Evolutionary conservation across 35 echinoderm and acorn worm species (phyloP), one percentile per base, ranked within the genome.

Genomic region (Chiridota heheva): DNA sequence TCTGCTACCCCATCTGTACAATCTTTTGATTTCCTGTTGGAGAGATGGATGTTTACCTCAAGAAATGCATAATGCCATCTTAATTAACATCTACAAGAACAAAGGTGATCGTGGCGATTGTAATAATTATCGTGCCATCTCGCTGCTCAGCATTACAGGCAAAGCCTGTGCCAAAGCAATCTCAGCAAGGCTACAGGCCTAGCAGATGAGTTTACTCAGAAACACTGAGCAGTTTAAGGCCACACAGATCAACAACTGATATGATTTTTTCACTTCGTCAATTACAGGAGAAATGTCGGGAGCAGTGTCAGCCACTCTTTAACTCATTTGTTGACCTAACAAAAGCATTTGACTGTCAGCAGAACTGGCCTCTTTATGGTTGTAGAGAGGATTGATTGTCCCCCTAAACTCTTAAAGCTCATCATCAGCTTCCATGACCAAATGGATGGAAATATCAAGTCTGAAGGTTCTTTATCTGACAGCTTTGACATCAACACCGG

Each of bases 221-320:
- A 69, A 49, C 38, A 0, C 80, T 84, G 35, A 77, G 88, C 70
- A 57, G 88, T 46, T 91, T 85, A 41, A 45, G 88, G 16, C 12
- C 60, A 20, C 40, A 42, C 24, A 36, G 88, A 27, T 40, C 40
- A 25, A 90, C 88, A 5, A 22, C 42, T 36, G 70, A 89, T 51
- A 83, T 90, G 87, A 69, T 90, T 36, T 90, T 90, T 66, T 36
- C 81, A 20, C 3, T 76, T 38, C 60, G 82, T 1, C 82, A 91
- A 70, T 40, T 60, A 42, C 78, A 64, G 29, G 68, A 89, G 42
- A 89, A 75, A 33, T 82, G 67, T 36, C 42, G 25, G 25, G 87
- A 82, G 53, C 78, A 82, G 59, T 60, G 68, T 6, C 36, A 59
- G 53, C 48, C 80, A 30, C 63, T 81, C 22, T 60, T 27, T 72